Conservation (phyloP, 1,140 invertebrate species). For the Coenobita brevimanus region DNA sequence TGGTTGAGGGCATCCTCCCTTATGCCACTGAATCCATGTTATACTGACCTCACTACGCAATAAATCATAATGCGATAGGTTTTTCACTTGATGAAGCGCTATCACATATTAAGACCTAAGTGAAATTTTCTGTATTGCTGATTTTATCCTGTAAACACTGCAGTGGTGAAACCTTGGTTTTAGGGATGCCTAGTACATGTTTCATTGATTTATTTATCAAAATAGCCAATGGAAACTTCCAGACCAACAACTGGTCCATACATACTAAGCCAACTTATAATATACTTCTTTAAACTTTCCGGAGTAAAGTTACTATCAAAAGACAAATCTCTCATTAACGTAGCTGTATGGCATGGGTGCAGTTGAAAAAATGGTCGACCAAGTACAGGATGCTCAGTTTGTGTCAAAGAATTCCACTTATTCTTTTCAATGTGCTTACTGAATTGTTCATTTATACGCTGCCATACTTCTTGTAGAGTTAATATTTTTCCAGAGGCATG, state of each 20-base stretch:
- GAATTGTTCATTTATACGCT: background rate
- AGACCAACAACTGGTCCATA: conserved; percentile 49
- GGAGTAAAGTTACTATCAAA: background rate
- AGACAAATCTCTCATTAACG: conserved; percentile 10
- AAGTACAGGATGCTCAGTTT: conserved; percentile 43
- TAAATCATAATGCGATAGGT: no score
- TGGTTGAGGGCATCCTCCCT: no score
- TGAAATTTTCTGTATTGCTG: no score
- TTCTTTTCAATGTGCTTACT: conserved; percentile 15
- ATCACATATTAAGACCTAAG: no score
- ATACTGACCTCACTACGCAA: no score
- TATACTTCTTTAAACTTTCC: background rate
- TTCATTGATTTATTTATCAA: background rate
- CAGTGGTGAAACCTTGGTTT: background rate
- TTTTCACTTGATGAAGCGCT: no score
- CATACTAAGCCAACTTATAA: conserved; percentile 37
- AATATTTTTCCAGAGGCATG: conserved; percentile 26
- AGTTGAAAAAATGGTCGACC: conserved; percentile 40
- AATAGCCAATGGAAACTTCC: conserved; percentile 23
- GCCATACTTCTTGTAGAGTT: conserved; percentile 26
- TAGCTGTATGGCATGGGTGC: conserved; percentile 37
- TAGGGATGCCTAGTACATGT: background rate
- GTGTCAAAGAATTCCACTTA: conserved; percentile 38
- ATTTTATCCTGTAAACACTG: background rate
- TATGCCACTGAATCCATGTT: no score